These are phyloP conservation scores for Muraenolepis orangiensis DNA, from an alignment of 2,797 vertebrate genomes.

Conservation along the genomic window DNA sequence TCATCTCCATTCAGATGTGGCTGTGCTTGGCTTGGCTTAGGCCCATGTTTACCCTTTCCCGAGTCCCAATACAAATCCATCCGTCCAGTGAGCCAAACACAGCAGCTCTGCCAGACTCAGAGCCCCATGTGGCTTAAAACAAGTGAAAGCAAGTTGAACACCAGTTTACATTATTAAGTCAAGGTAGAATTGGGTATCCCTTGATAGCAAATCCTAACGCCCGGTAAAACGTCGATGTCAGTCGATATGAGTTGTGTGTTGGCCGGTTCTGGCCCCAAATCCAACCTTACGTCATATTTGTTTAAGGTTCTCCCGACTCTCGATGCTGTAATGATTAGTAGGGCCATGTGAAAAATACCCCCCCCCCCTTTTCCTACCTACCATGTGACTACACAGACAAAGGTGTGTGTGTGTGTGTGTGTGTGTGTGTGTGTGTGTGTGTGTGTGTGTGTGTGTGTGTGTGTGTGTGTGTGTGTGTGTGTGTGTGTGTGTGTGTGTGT, in stretches of 20 bases:
- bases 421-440: constrained; percentile 1
- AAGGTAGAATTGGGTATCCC: neutral
- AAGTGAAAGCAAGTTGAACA: neutral
- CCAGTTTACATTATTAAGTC: neutral
- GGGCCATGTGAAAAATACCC: constrained; percentile 2
- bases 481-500: neutral
- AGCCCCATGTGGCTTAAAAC: neutral
- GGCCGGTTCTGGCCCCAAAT: neutral
- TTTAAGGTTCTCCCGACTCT: neutral
- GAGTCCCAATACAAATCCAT: neutral
- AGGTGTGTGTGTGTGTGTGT: constrained; percentile 54
- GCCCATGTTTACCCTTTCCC: constrained; percentile 20
- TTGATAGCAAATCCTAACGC: neutral
- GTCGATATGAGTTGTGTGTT: no score
- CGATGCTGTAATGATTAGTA: neutral
- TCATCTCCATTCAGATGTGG: constrained; percentile 51
- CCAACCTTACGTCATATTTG: neutral
- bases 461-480: no score
- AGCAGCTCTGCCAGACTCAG: neutral
- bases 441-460: neutral
- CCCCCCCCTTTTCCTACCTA: constrained; percentile 10
- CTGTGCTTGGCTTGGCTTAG: constrained; percentile 16
- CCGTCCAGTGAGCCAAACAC: neutral
- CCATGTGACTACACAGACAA: constrained; percentile 54
- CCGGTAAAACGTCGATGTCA: neutral